Base-by-base conservation (phyloP, 2,888 invertebrate genomes). In the Anthrax anthrax region DNA sequence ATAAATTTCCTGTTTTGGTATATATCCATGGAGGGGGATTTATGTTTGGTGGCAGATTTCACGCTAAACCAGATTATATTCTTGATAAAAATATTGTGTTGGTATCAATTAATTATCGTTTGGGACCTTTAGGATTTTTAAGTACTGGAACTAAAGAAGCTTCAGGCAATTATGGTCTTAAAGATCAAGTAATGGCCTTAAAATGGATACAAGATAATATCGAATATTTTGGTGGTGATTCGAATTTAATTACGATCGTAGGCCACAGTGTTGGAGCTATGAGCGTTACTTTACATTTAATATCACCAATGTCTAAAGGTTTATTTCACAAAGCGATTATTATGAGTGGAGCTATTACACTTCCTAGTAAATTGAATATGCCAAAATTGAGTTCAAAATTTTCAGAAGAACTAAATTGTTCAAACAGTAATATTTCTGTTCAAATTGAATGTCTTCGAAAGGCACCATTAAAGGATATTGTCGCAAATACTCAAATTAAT, bases 301-400 rank as follows among this genome's bases (percentile, higher is more conserved):
- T 73, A 2, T 81, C 81, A 0, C 77, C 79, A 0, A 71, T 81
- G 69, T 76, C 78, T 1, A 65, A 64, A 59, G 77, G 74, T 61
- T 56, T 84, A 0, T 84, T 84, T 63, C 80, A 83, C 56, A 71
- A 74, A 37, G 82, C 72, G 0, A 76, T 83, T 13, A 72, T 76
- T 0, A 76, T 79, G 74, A 80, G 81, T 53, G 80, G 76, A 1
- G 72, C 80, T 0, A 70, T 73, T 0, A 65, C 72, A 0, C 69
- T 69, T 29, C 72, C 75, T 23, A 69, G 64, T 52, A 65, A 70
- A 3, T 64, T 75, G 1, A 72, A 73, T 0, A 52, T 60, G 1
- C 18, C 68, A 8, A 58, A 71, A 37, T 55, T 78, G 29, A 77
- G 77, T 0, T 65, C 69, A 46, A 73, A 71, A 52, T 75, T 78